Evolutionary conservation across 2,888 invertebrate genomes (phyloP).

Genomic region (Nephrotoma flavescens): DNA sequence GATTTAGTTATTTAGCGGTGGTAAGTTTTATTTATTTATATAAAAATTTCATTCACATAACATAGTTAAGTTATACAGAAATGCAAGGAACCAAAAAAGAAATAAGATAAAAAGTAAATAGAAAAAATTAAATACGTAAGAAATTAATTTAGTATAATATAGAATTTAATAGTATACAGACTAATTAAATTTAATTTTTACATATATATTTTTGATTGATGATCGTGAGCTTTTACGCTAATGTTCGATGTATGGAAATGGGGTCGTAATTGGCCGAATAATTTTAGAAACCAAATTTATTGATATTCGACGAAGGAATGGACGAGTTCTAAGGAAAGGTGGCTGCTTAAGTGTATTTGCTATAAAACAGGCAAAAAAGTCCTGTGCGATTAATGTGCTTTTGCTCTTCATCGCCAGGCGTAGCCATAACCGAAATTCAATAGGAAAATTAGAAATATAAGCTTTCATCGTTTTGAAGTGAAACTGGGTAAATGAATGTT

Average conservation of each 20-base stretch:
- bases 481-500: no score
- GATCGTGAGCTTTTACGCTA: neutral
- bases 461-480: no score
- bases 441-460: no score
- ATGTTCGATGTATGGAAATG: no score
- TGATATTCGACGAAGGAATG: neutral
- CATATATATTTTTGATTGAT: neutral
- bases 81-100: neutral
- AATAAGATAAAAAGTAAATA: neutral
- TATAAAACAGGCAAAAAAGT: no score
- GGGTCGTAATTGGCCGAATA: no score
- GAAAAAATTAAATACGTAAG: neutral
- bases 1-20: constrained; percentile 6
- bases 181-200: neutral
- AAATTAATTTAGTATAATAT: neutral
- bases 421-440: no score
- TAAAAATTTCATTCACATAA: neutral
- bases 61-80: neutral
- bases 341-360: no score
- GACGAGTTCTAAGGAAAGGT: neutral
- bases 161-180: neutral
- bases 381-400: no score
- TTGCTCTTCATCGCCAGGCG: no score
- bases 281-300: no score
- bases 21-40: neutral